These are phyloP conservation scores for Burhinus bistriatus DNA, from an alignment of 2,113 vertebrate genomes.

Conservation along the genomic window DNA sequence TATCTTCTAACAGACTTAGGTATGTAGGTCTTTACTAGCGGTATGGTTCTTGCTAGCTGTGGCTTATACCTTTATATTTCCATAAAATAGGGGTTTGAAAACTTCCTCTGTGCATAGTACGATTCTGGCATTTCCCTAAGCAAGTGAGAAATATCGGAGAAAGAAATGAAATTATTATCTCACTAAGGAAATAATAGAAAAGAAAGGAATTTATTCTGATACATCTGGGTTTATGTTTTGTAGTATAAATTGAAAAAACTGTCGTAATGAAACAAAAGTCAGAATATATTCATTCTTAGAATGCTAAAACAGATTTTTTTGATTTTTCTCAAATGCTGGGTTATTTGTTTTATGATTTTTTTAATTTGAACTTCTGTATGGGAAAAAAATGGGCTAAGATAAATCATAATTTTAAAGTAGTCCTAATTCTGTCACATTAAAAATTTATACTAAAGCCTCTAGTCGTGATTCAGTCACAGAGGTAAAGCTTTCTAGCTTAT, in stretches of 20 bases:
- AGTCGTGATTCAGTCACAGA: background rate
- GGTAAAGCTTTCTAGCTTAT: background rate
- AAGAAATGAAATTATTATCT: background rate
- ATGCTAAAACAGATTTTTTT: background rate
- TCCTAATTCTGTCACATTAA: background rate
- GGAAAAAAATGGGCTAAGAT: background rate
- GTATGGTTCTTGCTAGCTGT: background rate
- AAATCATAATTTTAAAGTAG: background rate
- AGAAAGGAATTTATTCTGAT: background rate
- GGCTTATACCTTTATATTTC: background rate
- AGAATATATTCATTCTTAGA: background rate
- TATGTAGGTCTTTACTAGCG: conserved; percentile 64
- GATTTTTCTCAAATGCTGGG: background rate
- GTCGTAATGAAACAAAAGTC: background rate
- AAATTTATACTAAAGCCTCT: background rate
- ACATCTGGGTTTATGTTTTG: background rate
- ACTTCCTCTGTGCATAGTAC: rapidly evolving
- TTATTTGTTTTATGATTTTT: background rate
- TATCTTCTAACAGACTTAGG: conserved; percentile 95
- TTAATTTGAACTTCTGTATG: background rate
- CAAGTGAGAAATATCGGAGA: background rate
- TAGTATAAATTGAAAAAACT: background rate
- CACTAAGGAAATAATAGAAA: background rate
- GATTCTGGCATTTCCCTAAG: background rate
- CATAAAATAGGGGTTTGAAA: background rate